Evolutionary conservation across 2,113 vertebrate species (phyloP).

Genomic region (Baryphthengus martii): DNA sequence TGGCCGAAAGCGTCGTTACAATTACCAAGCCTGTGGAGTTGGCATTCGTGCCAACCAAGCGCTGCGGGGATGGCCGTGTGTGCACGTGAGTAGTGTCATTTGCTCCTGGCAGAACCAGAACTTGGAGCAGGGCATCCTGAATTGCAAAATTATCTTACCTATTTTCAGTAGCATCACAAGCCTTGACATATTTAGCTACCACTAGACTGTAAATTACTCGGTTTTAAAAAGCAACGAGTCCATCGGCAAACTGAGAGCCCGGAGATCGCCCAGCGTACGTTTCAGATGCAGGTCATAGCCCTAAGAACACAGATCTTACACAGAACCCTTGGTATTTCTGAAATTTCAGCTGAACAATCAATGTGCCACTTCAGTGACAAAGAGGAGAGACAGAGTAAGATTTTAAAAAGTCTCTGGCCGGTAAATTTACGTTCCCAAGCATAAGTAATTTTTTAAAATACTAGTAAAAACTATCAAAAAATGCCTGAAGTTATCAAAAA

Average conservation of each 20-base stretch:
- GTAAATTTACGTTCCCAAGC: neutral
- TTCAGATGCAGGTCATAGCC: neutral
- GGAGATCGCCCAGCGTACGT: neutral
- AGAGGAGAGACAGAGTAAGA: neutral
- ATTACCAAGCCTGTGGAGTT: neutral
- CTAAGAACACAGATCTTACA: neutral
- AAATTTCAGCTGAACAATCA: neutral
- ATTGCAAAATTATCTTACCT: neutral
- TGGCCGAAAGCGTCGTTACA: neutral
- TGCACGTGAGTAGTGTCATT: neutral
- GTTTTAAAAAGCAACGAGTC: neutral
- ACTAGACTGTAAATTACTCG: neutral
- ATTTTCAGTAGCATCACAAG: neutral
- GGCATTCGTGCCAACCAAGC: neutral
- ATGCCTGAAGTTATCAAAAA: slow-evolving; percentile 1
- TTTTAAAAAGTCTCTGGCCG: neutral
- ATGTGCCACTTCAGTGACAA: neutral
- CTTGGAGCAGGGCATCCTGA: neutral
- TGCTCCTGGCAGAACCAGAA: neutral
- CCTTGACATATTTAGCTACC: neutral
- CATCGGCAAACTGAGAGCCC: neutral
- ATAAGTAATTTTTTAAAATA: neutral
- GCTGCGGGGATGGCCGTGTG: neutral
- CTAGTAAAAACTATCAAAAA: neutral
- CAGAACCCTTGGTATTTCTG: neutral